These are phyloP conservation scores for Endotricha flammealis DNA, from an alignment of 2,888 invertebrate genomes.

Conservation along the genomic window DNA sequence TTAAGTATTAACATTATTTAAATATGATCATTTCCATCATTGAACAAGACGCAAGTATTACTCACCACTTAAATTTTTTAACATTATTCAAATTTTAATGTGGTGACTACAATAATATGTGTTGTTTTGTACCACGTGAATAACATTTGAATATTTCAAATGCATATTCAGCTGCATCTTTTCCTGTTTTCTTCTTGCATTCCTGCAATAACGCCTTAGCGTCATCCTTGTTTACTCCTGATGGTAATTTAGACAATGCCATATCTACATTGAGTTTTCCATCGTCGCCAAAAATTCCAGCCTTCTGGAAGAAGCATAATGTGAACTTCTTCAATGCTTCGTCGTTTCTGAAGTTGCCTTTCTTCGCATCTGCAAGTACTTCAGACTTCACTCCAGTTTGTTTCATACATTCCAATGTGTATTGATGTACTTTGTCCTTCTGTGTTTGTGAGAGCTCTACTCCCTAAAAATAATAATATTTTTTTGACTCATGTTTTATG, in stretches of 20 bases:
- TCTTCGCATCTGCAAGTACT: constrained; percentile 49
- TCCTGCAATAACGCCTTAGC: constrained; percentile 53
- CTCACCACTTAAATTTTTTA: too few species aligned
- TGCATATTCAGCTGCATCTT: constrained; percentile 53
- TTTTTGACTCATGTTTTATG: too few species aligned
- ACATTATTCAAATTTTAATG: too few species aligned
- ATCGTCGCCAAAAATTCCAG: constrained; percentile 45
- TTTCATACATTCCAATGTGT: constrained; percentile 47
- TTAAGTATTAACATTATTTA: too few species aligned
- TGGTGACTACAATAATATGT: constrained; percentile 32
- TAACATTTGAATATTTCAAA: constrained; percentile 67
- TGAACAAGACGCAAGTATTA: too few species aligned
- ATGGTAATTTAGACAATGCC: constrained; percentile 54
- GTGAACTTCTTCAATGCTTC: constrained; percentile 61
- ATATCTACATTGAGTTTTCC: constrained; percentile 61
- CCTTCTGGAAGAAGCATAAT: constrained; percentile 66
- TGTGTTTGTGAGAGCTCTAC: constrained; percentile 42
- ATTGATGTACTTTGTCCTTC: constrained; percentile 44
- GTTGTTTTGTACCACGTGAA: constrained; percentile 49
- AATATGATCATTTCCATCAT: too few species aligned
- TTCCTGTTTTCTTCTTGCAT: constrained; percentile 57
- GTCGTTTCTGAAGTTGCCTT: constrained; percentile 58
- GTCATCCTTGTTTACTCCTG: constrained; percentile 49
- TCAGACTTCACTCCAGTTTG: constrained; percentile 52
- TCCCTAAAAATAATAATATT: constrained; percentile 36